Conservation (phyloP, 2,797 vertebrate species). For the Sorex maritimensis region DNA sequence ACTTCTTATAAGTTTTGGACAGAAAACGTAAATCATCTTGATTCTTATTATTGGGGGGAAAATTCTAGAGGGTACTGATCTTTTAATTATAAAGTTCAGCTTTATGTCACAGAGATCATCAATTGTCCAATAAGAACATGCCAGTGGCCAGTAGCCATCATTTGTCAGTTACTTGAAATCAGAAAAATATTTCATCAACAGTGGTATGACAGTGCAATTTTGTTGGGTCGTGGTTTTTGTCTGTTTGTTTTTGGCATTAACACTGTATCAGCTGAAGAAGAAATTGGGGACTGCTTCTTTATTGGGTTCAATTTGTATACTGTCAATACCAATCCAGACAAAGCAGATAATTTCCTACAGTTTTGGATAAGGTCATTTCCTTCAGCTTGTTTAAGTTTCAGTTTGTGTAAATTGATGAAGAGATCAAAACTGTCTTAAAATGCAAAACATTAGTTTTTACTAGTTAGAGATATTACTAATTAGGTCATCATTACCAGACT, state of each 20-base stretch:
- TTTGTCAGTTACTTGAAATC: constrained; percentile 49
- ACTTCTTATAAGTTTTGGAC: constrained; percentile 18
- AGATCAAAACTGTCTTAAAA: constrained; percentile 56
- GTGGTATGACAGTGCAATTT: neutral
- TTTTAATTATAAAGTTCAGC: neutral
- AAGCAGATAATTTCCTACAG: constrained; percentile 49
- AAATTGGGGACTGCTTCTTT: constrained; percentile 26
- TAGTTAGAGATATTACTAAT: constrained; percentile 47
- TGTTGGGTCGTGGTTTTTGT: no score
- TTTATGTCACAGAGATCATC: constrained; percentile 44
- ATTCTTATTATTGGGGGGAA: neutral
- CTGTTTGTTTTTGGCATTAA: constrained; percentile 6
- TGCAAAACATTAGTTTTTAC: constrained; percentile 45
- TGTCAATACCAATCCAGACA: constrained; percentile 38
- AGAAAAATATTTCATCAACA: constrained; percentile 62
- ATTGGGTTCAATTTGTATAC: constrained; percentile 40
- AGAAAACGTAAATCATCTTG: constrained; percentile 61
- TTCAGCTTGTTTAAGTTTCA: neutral
- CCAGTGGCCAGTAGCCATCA: constrained; percentile 22
- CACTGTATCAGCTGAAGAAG: neutral
- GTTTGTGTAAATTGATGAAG: neutral
- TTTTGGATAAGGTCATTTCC: neutral
- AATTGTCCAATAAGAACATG: constrained; percentile 33
- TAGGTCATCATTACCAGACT: neutral
- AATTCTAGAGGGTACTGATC: neutral